phyloP scores from a whole-genome alignment of 2,113 vertebrate species.

The Hyla sarda region DNA sequence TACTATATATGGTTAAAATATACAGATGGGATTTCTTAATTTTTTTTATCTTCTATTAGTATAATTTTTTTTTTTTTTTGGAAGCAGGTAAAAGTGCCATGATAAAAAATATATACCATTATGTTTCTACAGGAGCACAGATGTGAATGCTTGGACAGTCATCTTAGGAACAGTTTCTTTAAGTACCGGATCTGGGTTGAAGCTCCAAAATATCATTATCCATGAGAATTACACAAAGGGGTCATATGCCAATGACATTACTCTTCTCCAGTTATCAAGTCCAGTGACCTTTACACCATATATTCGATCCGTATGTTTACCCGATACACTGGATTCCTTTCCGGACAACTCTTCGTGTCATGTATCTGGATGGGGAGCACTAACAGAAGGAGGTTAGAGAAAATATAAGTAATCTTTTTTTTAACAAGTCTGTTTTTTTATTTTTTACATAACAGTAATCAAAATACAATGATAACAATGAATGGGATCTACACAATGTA shows the following conservation, averaged over 20 bases:
- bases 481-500: too few species aligned
- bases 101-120: not conserved
- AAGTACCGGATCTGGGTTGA: not conserved
- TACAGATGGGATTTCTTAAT: too few species aligned
- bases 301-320: conserved; percentile 74
- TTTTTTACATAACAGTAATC: too few species aligned
- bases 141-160: conserved; percentile 42
- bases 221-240: conserved; percentile 68
- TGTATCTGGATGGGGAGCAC: conserved; percentile 78
- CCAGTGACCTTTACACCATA: conserved; percentile 68
- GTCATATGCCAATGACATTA: conserved; percentile 69
- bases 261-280: conserved; percentile 69
- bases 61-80: too few species aligned
- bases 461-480: too few species aligned
- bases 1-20: too few species aligned
- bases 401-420: not conserved
- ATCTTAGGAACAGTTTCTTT: conserved; percentile 31
- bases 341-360: conserved; percentile 69
- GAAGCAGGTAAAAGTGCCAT: too few species aligned
- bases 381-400: conserved; percentile 70
- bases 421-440: too few species aligned
- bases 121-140: conserved; percentile 17
- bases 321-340: conserved; percentile 68
- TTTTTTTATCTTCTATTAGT: too few species aligned
- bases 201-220: conserved; percentile 70